phyloP scores from a whole-genome alignment of 2,888 invertebrate species.

The Orthonevra nobilis region DNA sequence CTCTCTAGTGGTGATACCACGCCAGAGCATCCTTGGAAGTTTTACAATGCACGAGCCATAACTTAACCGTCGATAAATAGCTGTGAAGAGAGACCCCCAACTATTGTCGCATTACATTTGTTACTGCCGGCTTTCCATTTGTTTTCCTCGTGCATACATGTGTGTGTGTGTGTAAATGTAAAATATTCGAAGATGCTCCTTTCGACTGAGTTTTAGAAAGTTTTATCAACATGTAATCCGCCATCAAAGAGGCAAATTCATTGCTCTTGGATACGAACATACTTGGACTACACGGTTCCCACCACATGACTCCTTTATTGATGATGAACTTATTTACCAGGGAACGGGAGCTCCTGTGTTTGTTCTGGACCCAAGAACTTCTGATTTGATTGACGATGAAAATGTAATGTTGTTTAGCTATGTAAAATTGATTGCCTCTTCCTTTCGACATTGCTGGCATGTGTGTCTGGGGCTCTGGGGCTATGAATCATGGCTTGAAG shows the following conservation, averaged over 20 bases:
- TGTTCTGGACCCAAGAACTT: conserved; percentile 22
- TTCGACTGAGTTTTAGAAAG: not conserved
- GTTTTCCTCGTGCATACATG: not conserved
- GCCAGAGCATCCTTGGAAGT: not conserved
- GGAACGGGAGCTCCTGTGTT: not conserved
- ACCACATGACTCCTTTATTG: conserved; percentile 28
- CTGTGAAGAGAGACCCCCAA: not conserved
- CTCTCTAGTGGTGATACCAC: not conserved
- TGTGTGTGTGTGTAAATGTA: no score
- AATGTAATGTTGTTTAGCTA: conserved; percentile 40
- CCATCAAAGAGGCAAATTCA: conserved; percentile 12
- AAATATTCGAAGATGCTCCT: no score
- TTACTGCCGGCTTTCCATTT: conserved; percentile 18
- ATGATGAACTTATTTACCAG: conserved; percentile 44
- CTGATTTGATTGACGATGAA: conserved; percentile 61
- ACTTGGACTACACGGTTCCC: conserved; percentile 14
- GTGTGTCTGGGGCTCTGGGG: not conserved
- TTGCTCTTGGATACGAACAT: conserved; percentile 9
- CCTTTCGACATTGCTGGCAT: not conserved
- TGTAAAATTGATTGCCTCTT: conserved; percentile 58
- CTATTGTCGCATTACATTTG: conserved; percentile 10
- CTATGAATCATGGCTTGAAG: conserved; percentile 5
- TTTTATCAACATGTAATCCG: conserved; percentile 1
- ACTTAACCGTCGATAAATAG: conserved; percentile 13
- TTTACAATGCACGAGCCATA: conserved; percentile 23